These are phyloP conservation scores for Regulus satrapa DNA, from an alignment of 2,113 vertebrate genomes.

Conservation along the genomic window DNA sequence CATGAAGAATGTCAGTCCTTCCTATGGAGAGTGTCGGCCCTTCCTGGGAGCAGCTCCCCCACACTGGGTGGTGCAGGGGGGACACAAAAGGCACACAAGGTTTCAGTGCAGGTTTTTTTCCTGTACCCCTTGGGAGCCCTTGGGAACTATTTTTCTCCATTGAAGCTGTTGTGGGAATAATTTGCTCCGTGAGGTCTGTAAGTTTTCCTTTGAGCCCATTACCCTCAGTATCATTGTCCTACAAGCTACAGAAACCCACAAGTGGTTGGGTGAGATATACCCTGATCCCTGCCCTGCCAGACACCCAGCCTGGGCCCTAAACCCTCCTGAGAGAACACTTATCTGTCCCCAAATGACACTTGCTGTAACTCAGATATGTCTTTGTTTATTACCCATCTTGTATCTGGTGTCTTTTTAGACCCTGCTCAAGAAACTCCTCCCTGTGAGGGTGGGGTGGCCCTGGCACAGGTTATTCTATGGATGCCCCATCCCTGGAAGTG, in stretches of 20 bases:
- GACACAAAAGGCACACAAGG: rapidly evolving
- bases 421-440: background rate
- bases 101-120: background rate
- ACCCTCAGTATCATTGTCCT: background rate
- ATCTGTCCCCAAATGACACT: background rate
- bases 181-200: background rate
- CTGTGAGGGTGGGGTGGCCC: background rate
- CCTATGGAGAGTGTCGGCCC: background rate
- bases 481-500: background rate
- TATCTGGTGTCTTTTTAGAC: rapidly evolving
- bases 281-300: background rate
- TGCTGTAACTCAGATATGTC: background rate
- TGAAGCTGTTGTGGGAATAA: background rate
- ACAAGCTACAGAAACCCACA: background rate
- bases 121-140: rapidly evolving
- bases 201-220: background rate
- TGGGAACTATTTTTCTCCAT: rapidly evolving
- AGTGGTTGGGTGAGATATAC: background rate
- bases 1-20: background rate
- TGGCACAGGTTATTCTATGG: background rate
- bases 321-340: background rate
- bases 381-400: background rate
- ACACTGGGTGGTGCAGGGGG: rapidly evolving
- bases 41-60: background rate
- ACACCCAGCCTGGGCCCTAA: background rate